Evolutionary conservation across 2,113 vertebrate genomes (phyloP), one percentile per base, ranked within the genome.

Genomic region (Sterrhoptilus dennistouni): DNA sequence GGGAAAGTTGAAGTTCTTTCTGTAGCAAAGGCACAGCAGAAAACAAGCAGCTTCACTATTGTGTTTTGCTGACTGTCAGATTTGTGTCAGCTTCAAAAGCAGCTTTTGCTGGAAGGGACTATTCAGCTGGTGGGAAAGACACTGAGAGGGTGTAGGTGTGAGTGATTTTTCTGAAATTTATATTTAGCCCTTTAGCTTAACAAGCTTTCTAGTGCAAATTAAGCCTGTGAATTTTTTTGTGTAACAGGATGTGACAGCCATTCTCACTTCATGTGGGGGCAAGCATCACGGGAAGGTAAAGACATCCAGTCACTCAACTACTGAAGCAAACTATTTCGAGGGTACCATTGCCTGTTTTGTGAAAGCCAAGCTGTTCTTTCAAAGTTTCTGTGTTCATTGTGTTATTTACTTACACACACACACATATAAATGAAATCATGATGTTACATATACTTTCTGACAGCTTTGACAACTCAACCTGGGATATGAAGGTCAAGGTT

Each of bases 141-240:
- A 31, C 24, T 68, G n/a, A 60, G 78, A 85, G 31, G 21, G 10
- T 38, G 81, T 64, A 87, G 66, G 70, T 71, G 60, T 64, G 56
- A 93, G 47, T 75, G 54, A 56, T 82, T 75, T 61, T 14, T 72
- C 25, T 23, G 76, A 33, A 33, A 59, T 84, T 87, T 87, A 29
- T 81, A 80, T 70, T 83, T 81, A 75, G 40, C 19, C 38, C 35
- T 82, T 71, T 36, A 78, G 20, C 8, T 85, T 75, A 74, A 74
- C 27, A 70, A 71, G 23, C 6, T 84, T 64, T 50, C 25, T 20
- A n/a, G 36, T 49, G 69, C 65, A 87, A 93, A 91, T 91, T 92
- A 95, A 94, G 9, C 44, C 40, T 38, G 23, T 68, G 28, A 89
- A 45, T 56, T 44, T 83, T 25, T 87, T 53, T 71, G 12, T 45